These are phyloP conservation scores for Toxonevra muliebris DNA, from an alignment of 2,888 invertebrate genomes.

Conservation along the genomic window DNA sequence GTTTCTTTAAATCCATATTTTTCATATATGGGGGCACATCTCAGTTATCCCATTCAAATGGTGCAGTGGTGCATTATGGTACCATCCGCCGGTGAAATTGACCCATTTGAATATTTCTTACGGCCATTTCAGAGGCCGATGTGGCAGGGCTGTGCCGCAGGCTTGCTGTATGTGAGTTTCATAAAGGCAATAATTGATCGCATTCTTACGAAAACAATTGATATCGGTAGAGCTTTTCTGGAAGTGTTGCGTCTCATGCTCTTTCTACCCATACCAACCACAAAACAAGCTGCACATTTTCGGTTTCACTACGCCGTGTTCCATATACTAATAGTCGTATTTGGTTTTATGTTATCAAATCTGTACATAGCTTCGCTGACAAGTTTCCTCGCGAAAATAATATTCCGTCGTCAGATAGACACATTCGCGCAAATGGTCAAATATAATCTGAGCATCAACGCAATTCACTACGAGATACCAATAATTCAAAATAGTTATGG, in stretches of 20 bases:
- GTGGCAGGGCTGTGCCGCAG: conserved; percentile 41
- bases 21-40: conserved; percentile 34
- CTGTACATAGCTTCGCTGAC: conserved; percentile 48
- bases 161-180: conserved; percentile 37
- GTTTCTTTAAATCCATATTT: conserved; percentile 45
- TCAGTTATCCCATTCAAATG: conserved; percentile 48
- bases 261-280: conserved; percentile 37
- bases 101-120: conserved; percentile 46
- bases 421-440: conserved; percentile 41
- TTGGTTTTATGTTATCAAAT: conserved; percentile 50
- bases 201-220: conserved; percentile 17
- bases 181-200: conserved; percentile 28
- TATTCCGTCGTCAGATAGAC: conserved; percentile 41
- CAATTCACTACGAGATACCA: conserved; percentile 44
- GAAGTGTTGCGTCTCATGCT: conserved; percentile 43
- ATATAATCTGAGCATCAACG: conserved; percentile 40
- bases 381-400: conserved; percentile 48
- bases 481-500: conserved; percentile 42
- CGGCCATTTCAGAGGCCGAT: conserved; percentile 43
- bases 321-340: conserved; percentile 35
- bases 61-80: conserved; percentile 45
- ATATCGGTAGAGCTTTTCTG: conserved; percentile 39
- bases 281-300: conserved; percentile 15
- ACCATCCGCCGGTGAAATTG: conserved; percentile 43
- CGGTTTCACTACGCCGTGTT: conserved; percentile 36